These are phyloP conservation scores for Clivina fossor DNA, from an alignment of 2,888 invertebrate species.

Conservation along the genomic window DNA sequence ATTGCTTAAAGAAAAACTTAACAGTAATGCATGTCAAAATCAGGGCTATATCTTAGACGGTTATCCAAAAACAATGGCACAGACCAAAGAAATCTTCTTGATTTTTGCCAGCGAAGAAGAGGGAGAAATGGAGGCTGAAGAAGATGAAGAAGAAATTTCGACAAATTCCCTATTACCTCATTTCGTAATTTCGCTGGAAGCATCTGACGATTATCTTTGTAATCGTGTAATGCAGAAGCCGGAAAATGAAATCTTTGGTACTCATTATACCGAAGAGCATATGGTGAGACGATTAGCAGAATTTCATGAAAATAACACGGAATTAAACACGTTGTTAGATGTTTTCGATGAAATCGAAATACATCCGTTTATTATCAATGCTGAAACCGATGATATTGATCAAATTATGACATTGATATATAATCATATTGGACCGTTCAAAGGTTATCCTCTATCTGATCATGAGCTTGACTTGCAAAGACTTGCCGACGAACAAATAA, in stretches of 20 bases:
- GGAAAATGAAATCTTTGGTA: constrained; percentile 55
- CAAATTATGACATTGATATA: constrained; percentile 39
- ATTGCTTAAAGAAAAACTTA: constrained; percentile 57
- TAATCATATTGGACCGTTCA: constrained; percentile 54
- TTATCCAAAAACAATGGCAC: constrained; percentile 64
- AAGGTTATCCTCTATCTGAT: constrained; percentile 46
- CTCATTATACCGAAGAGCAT: constrained; percentile 60
- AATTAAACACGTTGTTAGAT: constrained; percentile 67
- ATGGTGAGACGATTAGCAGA: constrained; percentile 59
- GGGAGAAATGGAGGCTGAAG: constrained; percentile 52
- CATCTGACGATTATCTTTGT: constrained; percentile 63
- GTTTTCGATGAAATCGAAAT: constrained; percentile 76
- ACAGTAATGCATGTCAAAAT: constrained; percentile 65
- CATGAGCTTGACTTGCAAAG: constrained; percentile 46
- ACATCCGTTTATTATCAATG: constrained; percentile 59
- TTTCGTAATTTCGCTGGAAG: constrained; percentile 55
- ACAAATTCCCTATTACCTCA: constrained; percentile 56
- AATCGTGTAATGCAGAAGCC: constrained; percentile 63
- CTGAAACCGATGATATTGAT: constrained; percentile 20
- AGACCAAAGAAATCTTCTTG: constrained; percentile 55
- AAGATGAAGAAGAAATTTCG: constrained; percentile 52
- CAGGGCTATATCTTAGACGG: constrained; percentile 79
- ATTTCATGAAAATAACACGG: constrained; percentile 59
- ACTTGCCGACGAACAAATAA: constrained; percentile 47
- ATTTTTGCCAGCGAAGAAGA: constrained; percentile 49